Evolutionary conservation across 2,888 invertebrate genomes (phyloP).

Genomic region (Eupithecia subfuscata): DNA sequence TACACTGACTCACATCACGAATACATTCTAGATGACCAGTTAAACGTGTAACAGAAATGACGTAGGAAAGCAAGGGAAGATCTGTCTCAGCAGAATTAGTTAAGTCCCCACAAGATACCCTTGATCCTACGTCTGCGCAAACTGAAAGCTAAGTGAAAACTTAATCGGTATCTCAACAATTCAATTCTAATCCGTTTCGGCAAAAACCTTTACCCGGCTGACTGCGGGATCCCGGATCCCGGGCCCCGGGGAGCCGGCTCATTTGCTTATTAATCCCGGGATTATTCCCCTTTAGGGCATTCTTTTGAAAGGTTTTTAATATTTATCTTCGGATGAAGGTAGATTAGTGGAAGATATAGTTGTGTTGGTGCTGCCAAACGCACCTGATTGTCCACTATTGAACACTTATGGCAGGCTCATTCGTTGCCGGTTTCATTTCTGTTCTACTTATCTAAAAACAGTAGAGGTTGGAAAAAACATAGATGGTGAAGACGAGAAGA

Average conservation of each 20-base stretch:
- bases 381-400: neutral
- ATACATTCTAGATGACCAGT: neutral
- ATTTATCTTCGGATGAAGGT: neutral
- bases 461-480: neutral
- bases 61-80: neutral
- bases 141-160: neutral
- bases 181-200: neutral
- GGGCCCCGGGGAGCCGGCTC: neutral
- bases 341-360: neutral
- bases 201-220: neutral
- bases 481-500: neutral
- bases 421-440: neutral
- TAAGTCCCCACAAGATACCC: neutral
- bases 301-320: constrained; percentile 3
- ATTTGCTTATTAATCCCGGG: constrained; percentile 6
- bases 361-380: neutral
- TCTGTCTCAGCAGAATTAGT: neutral
- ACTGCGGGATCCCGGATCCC: neutral
- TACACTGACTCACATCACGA: neutral
- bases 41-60: no score
- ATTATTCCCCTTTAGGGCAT: neutral
- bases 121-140: neutral
- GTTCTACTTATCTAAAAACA: neutral
- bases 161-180: neutral
- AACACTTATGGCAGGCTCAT: neutral